Conservation (phyloP, 2,797 vertebrate species). For the Apogon hyalosoma region DNA sequence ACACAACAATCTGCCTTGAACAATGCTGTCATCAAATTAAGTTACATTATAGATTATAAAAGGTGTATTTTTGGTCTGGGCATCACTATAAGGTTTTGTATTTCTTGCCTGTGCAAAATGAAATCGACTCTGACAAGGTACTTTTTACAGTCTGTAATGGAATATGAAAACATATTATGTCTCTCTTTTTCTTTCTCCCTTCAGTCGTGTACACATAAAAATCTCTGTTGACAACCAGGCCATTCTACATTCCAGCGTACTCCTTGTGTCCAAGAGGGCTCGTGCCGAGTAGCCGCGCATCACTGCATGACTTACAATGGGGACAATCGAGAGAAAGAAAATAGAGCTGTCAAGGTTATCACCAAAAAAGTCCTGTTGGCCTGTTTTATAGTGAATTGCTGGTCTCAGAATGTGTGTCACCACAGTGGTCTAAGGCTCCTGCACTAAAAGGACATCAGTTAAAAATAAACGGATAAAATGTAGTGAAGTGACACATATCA, state of each 20-base stretch:
- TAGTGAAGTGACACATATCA: constrained; percentile 1
- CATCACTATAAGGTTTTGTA: neutral
- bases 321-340: constrained; percentile 48
- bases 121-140: constrained; percentile 9
- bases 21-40: neutral
- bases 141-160: constrained; percentile 10
- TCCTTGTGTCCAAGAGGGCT: constrained; percentile 29
- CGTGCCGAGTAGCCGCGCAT: constrained; percentile 27
- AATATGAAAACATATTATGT: constrained; percentile 7
- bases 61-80: neutral
- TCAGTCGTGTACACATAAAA: constrained; percentile 17
- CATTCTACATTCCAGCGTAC: neutral
- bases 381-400: constrained; percentile 49
- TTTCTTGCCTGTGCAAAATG: constrained; percentile 1
- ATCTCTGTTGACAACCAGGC: constrained; percentile 25
- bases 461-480: constrained; percentile 51
- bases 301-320: constrained; percentile 49
- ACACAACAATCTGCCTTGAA: neutral
- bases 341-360: constrained; percentile 67
- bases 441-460: constrained; percentile 48
- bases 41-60: neutral
- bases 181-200: constrained; percentile 5
- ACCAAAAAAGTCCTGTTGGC: constrained; percentile 36
- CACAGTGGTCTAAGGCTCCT: constrained; percentile 24
- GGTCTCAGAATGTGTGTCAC: constrained; percentile 55